Evolutionary conservation across 1,140 invertebrate species (phyloP), one percentile per base, ranked within the genome.

Genomic region (Portunus trituberculatus): DNA sequence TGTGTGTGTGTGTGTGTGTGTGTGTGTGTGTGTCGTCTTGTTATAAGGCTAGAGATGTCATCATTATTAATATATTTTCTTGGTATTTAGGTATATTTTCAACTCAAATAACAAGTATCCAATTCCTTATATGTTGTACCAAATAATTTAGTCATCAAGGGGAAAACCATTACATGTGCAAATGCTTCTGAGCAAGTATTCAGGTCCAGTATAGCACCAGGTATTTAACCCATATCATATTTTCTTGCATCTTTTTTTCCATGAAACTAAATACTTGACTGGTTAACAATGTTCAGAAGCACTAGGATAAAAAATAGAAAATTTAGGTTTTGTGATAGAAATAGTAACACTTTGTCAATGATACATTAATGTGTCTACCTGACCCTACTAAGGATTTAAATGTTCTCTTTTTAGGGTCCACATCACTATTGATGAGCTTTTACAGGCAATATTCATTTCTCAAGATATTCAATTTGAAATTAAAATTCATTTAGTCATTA

Each of bases 151-250:
- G 67, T 76, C n/a, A 76, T 25, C n/a, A 1, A 76, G 20, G 67
- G 67, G 67, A n/a, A 76, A 76, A n/a, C 67, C 6, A 20, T 59
- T 59, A 7, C 67, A 76, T 76, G 4, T 25, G n/a, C 20, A 76
- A 76, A n/a, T 76, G n/a, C 67, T 59, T 59, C 10, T 76, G 67
- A 76, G 67, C 25, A n/a, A 76, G 20, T 76, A 25, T 76, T 76
- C 67, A 76, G 67, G 20, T 76, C 67, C n/a, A 76, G 52, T n/a
- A 76, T n/a, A 76, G 67, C 67, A 76, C 67, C 67, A 76, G 67
- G n/a, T 76, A 76, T n/a, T 76, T 7, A n/a, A 76, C 20, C 20
- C 12, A 7, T 25, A 76, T 8, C 20, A 76, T 76, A 25, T 76
- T 20, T n/a, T 76, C 20, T 76, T n/a, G 12, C 20, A n/a, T 12